Percentiles rank a stretch among this genome's conserved stretches.
These are phyloP conservation scores for Smittia aterrima DNA, from an alignment of 2,888 invertebrate species.

Conservation along the genomic window DNA sequence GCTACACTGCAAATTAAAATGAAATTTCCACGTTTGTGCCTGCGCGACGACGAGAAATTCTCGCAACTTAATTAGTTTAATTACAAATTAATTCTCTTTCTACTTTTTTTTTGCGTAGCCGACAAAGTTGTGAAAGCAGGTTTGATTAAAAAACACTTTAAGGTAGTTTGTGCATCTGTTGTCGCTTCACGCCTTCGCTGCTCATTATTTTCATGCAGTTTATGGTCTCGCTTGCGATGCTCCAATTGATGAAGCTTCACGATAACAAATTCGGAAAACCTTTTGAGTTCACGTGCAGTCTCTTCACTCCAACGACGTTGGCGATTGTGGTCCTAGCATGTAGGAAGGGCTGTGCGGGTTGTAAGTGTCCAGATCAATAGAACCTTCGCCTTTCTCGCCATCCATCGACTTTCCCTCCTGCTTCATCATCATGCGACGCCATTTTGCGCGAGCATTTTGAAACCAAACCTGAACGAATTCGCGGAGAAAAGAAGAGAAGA, in stretches of 20 bases:
- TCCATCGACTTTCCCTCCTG: conserved; percentile 57
- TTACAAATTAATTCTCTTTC: conserved; percentile 3
- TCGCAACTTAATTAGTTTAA: conserved; percentile 3
- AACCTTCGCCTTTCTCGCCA: conserved; percentile 53
- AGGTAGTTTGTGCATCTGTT: background rate
- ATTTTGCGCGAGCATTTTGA: conserved; percentile 94
- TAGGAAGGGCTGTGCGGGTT: conserved; percentile 54
- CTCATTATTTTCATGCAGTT: conserved; percentile 18
- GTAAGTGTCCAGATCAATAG: conserved; percentile 53
- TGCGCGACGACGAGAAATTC: background rate
- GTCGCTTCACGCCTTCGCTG: background rate
- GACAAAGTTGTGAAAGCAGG: background rate
- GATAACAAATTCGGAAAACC: no score
- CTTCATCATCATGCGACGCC: conserved; percentile 82
- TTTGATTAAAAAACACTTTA: conserved; percentile 18
- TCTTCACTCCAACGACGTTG: conserved; percentile 51
- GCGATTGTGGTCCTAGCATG: conserved; percentile 52
- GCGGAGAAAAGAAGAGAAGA: background rate
- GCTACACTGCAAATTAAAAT: conserved; percentile 1
- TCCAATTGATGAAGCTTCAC: background rate
- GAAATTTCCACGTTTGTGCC: background rate
- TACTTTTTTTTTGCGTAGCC: background rate
- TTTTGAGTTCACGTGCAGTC: background rate
- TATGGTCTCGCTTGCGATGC: background rate
- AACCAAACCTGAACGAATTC: conserved; percentile 79